Conservation (phyloP, 2,113 vertebrate genomes). For the Tychaedon coryphoeus region DNA sequence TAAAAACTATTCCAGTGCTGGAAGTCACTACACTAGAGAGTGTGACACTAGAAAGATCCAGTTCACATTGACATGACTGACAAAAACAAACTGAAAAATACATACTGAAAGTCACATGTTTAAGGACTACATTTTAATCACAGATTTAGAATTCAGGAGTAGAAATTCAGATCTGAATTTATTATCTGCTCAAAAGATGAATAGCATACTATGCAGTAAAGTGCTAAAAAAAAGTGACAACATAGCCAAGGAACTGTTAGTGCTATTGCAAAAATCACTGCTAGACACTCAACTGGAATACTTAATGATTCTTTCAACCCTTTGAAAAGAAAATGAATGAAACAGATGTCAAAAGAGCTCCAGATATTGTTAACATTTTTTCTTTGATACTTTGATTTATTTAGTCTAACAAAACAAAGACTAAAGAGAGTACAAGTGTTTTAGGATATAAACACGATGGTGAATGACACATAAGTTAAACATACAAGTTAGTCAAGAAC, state of each 20-base stretch:
- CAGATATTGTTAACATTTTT: neutral
- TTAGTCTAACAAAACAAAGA: neutral
- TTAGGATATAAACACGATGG: neutral
- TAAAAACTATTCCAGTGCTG: neutral
- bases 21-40: neutral
- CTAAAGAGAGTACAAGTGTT: neutral
- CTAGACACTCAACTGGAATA: neutral
- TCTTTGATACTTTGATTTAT: neutral
- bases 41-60: neutral
- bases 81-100: neutral
- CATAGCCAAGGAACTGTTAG: neutral
- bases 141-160: neutral
- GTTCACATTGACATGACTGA: neutral
- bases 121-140: neutral
- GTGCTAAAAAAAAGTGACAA: neutral
- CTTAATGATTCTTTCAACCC: neutral
- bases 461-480: neutral
- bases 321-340: neutral
- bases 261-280: neutral
- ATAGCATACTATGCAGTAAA: neutral
- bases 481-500: neutral
- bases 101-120: neutral
- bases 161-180: neutral
- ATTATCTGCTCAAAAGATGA: neutral
- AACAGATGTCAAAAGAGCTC: neutral